A percentile compares a stretch with the other conserved stretches of the same genome.
phyloP scores from a whole-genome alignment of 2,797 vertebrate genomes.

The Bucorvus abyssinicus region DNA sequence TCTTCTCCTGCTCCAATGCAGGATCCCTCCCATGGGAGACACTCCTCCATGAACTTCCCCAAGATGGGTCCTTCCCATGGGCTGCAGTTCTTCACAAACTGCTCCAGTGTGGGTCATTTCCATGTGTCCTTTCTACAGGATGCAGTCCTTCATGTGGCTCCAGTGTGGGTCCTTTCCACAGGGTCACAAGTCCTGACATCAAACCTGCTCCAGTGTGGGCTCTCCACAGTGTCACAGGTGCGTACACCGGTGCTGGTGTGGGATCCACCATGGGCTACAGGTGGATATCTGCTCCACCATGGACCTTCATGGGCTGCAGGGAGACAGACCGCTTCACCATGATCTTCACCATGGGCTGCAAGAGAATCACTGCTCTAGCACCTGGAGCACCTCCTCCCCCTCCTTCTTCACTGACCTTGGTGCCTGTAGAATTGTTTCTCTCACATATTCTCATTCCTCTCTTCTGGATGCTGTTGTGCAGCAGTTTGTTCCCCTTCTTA shows the following conservation, averaged over 20 bases:
- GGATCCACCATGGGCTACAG: not conserved
- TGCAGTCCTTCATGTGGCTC: no score
- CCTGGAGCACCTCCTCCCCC: not conserved
- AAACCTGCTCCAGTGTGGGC: rapidly evolving
- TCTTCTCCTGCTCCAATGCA: not conserved
- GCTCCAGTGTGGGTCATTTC: not conserved
- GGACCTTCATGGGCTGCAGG: rapidly evolving
- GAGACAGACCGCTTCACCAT: not conserved
- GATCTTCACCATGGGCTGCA: not conserved
- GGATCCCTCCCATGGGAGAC: not conserved
- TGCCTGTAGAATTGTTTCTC: not conserved
- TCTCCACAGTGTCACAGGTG: rapidly evolving
- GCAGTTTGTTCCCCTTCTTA: not conserved
- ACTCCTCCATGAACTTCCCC: not conserved
- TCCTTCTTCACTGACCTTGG: no score
- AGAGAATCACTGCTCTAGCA: rapidly evolving
- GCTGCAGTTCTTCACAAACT: no score
- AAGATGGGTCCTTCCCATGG: not conserved
- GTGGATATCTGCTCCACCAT: not conserved
- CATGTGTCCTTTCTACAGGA: no score
- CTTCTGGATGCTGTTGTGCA: not conserved
- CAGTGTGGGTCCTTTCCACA: not conserved
- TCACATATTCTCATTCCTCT: not conserved
- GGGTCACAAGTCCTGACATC: no score
- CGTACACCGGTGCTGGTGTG: not conserved